Evolutionary conservation across 30 jellyfish, hydroid and myxozoan species (phyloP), one percentile per base, ranked within the genome.

Genomic region (Euphysa ruthae): DNA sequence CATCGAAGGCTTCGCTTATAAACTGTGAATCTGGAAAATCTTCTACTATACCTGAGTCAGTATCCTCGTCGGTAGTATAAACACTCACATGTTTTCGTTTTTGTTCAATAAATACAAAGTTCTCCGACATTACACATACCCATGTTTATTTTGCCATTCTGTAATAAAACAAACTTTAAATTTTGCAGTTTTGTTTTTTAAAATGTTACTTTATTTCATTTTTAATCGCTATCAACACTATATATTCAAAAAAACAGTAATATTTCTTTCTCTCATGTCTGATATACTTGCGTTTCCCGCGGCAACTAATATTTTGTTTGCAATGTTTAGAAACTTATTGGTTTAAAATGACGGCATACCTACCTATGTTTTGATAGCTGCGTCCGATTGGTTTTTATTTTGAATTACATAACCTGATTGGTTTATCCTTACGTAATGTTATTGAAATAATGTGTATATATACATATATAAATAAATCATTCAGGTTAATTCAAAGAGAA

Each of bases 31-130:
- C 69, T 20, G 30, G 57, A 13, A 18, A 46, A 34, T 61, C 75
- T 30, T 30, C 75, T 24, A 29, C 75, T 32, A 61, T 26, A 29
- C 75, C 75, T 4, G 75, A 61, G 26, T 61, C 75, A 14, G 71
- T 6, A 33, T 61, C 75, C 10, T 29, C n/a, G n/a, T n/a, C n/a
- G n/a, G n/a, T n/a, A n/a, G n/a, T n/a, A n/a, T n/a, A n/a, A n/a
- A n/a, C n/a, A n/a, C n/a, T n/a, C n/a, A n/a, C n/a, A n/a, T n/a
- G n/a, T n/a, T n/a, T n/a, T n/a, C n/a, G n/a, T n/a, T n/a, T n/a
- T n/a, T n/a, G n/a, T n/a, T n/a, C n/a, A n/a, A n/a, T n/a, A n/a
- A n/a, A n/a, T n/a, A n/a, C n/a, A n/a, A n/a, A n/a, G n/a, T n/a
- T n/a, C n/a, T n/a, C n/a, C n/a, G n/a, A 46, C 60, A 46, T 46